phyloP scores from a whole-genome alignment of 2,797 vertebrate genomes.

The Arrhamphus sclerolepis region DNA sequence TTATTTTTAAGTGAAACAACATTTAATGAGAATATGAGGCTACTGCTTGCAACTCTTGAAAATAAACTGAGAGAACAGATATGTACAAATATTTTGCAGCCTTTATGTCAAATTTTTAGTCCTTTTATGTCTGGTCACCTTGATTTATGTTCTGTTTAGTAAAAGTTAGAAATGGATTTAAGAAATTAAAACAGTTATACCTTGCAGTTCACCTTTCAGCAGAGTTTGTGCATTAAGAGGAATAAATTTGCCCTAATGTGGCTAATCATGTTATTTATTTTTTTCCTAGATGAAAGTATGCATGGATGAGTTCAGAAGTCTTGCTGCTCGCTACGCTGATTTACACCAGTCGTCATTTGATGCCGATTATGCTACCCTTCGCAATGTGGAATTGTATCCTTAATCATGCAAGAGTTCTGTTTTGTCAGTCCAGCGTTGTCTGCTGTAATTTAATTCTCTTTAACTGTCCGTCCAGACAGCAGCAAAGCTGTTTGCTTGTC shows the following conservation, averaged over 20 bases:
- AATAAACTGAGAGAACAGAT: too few relatives aligned
- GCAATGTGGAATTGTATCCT: slow-evolving; percentile 98
- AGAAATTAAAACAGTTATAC: too few relatives aligned
- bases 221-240: neutral
- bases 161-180: too few relatives aligned
- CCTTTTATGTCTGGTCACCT: too few relatives aligned
- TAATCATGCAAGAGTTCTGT: neutral
- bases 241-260: neutral
- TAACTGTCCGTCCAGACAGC: slow-evolving; percentile 85
- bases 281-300: slow-evolving; percentile 91
- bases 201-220: neutral
- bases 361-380: slow-evolving; percentile 91
- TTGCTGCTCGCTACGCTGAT: slow-evolving; percentile 91
- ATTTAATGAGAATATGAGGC: neutral
- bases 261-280: neutral
- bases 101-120: too few relatives aligned
- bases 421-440: neutral
- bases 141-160: too few relatives aligned
- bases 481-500: slow-evolving; percentile 96
- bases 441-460: slow-evolving; percentile 52
- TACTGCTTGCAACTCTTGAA: too few relatives aligned
- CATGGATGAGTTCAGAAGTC: slow-evolving; percentile 94
- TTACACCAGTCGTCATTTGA: slow-evolving; percentile 97
- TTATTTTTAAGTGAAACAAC: neutral
- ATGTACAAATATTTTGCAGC: too few relatives aligned